These are phyloP conservation scores for Danaus chrysippus DNA, from an alignment of 2,888 invertebrate genomes.

Conservation along the genomic window DNA sequence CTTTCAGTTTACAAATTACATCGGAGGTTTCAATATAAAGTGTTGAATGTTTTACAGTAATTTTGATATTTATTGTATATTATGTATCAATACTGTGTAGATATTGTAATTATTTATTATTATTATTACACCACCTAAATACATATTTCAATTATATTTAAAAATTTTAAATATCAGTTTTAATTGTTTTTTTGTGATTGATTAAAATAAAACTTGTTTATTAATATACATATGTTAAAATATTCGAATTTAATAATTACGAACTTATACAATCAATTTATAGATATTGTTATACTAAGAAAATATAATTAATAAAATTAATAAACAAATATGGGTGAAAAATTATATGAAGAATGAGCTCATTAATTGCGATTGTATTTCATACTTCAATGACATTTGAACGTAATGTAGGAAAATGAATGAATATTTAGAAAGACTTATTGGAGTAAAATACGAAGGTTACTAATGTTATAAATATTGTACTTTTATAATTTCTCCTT, in stretches of 20 bases:
- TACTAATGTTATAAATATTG: constrained; percentile 75
- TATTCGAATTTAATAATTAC: constrained; percentile 80
- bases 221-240: constrained; percentile 80
- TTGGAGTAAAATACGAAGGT: constrained; percentile 76
- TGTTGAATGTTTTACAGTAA: constrained; percentile 8
- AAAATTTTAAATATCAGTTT: constrained; percentile 56
- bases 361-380: constrained; percentile 77
- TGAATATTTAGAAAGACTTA: constrained; percentile 80
- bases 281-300: constrained; percentile 80
- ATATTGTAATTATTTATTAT: constrained; percentile 59
- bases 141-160: constrained; percentile 52
- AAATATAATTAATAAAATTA: constrained; percentile 78
- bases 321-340: constrained; percentile 77
- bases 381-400: constrained; percentile 77
- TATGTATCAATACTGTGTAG: constrained; percentile 50
- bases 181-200: constrained; percentile 65
- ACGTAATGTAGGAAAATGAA: constrained; percentile 75
- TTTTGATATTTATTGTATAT: constrained; percentile 44
- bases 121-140: constrained; percentile 50
- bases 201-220: constrained; percentile 77
- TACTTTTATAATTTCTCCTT: constrained; percentile 61
- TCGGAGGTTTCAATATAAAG: too few species aligned
- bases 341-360: constrained; percentile 69
- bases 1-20: too few species aligned
- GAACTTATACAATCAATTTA: constrained; percentile 80